Percentiles rank a stretch among this genome's conserved stretches.
Conservation (phyloP, 2,113 vertebrate species). For the Hiodon tergisus region DNA sequence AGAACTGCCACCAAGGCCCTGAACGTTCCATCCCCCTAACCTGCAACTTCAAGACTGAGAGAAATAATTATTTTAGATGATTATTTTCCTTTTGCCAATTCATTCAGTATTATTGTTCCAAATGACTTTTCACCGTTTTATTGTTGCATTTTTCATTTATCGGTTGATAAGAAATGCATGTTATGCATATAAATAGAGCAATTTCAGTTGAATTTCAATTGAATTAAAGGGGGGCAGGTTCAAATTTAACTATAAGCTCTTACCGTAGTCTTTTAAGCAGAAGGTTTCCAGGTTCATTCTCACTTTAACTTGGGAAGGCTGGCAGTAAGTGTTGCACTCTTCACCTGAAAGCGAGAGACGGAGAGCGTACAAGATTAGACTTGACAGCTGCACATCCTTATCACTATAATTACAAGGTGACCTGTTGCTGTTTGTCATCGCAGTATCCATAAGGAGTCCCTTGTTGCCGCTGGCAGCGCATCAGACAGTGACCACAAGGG, state of each 20-base stretch:
- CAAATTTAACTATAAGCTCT: slow-evolving; percentile 11
- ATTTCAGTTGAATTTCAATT: too few relatives aligned
- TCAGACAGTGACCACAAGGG: slow-evolving; percentile 26
- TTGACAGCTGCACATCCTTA: slow-evolving; percentile 50
- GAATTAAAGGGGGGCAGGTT: too few relatives aligned
- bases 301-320: slow-evolving; percentile 67
- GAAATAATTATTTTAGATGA: not conserved
- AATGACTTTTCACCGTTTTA: too few relatives aligned
- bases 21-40: slow-evolving; percentile 66
- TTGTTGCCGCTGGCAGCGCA: slow-evolving; percentile 42
- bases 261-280: slow-evolving; percentile 81
- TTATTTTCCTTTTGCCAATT: too few relatives aligned
- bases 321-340: slow-evolving; percentile 76
- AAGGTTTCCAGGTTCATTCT: slow-evolving; percentile 77
- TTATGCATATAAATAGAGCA: too few relatives aligned
- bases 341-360: slow-evolving; percentile 56
- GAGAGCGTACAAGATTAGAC: not conserved
- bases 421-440: slow-evolving; percentile 57
- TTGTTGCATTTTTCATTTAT: too few relatives aligned
- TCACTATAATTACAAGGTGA: slow-evolving; percentile 56
- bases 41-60: slow-evolving; percentile 70
- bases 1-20: slow-evolving; percentile 76
- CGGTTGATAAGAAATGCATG: too few relatives aligned
- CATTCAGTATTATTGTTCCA: too few relatives aligned
- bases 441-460: slow-evolving; percentile 53